Percentiles rank a stretch among this genome's conserved stretches.
Conservation (phyloP, 2,113 vertebrate genomes). For the Brachyhypopomus gauderio region DNA sequence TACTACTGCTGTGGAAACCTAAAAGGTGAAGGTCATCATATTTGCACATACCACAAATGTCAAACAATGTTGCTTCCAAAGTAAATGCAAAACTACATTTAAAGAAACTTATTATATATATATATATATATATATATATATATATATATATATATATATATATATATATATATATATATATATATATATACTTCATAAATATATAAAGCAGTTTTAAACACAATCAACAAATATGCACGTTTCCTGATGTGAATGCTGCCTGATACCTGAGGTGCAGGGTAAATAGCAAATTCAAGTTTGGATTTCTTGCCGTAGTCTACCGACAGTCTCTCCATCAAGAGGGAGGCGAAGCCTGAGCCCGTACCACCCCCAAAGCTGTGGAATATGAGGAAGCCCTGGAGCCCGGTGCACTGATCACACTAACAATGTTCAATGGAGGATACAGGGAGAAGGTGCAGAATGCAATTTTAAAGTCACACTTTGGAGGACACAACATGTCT, state of each 20-base stretch:
- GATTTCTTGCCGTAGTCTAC: constrained; percentile 52
- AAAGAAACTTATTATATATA: too few relatives aligned
- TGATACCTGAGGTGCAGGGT: constrained; percentile 36
- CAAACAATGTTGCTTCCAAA: too few relatives aligned
- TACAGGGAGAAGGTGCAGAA: background rate
- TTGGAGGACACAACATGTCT: background rate
- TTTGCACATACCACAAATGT: too few relatives aligned
- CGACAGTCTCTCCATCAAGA: constrained; percentile 55
- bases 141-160: too few relatives aligned
- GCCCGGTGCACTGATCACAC: constrained; percentile 48
- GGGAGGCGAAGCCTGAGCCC: constrained; percentile 54
- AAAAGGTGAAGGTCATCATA: background rate
- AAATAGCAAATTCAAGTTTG: background rate
- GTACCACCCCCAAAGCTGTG: constrained; percentile 52
- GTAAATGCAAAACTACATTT: too few relatives aligned
- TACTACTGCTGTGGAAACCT: constrained; percentile 56
- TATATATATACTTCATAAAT: too few relatives aligned
- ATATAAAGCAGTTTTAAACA: too few relatives aligned
- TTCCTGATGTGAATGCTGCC: background rate
- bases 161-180: too few relatives aligned
- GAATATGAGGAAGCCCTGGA: constrained; percentile 53
- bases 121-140: too few relatives aligned
- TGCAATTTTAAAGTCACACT: background rate
- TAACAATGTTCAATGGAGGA: background rate
- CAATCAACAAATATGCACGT: too few relatives aligned